Base-by-base conservation (phyloP, 2,113 vertebrate species). In the Gorilla gorilla region DNA sequence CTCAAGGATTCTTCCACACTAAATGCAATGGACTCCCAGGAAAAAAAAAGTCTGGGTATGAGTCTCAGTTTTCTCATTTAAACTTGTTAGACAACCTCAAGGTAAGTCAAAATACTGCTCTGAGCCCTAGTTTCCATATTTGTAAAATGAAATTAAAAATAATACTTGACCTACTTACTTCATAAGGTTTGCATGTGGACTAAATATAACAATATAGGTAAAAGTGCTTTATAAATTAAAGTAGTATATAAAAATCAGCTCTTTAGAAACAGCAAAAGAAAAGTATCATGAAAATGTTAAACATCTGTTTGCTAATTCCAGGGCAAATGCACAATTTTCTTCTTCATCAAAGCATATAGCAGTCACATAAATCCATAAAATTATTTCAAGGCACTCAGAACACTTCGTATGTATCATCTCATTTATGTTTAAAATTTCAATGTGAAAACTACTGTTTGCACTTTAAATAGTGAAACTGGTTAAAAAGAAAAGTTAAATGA, bases 81-180 rank as follows among this genome's bases (percentile, higher is more conserved):
- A 93, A 64, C 4, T 76, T 90, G 23, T n/a, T 73, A 12, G 20
- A 18, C 14, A 80, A 76, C 18, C 91, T 85, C 70, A 30, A 23
- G 3, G 64, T n/a, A 97, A 73, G 48, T 92, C 52, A 84, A 13
- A 94, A 76, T 73, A 85, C 48, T 72, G 11, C 20, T 70, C 40
- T 59, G 32, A 45, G 75, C 5, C 2, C n/a, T 48, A 40, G 32
- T 76, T 75, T 88, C 35, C 25, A 70, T 70, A 66, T 78, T 68
- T 81, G 9, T 57, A 95, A 94, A 90, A 70, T 92, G 61, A 92
- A 86, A 87, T 35, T 50, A 92, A 50, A n/a, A 91, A 55, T 73
- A 85, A 81, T 84, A 55, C 8, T 43, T 90, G 35, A 59, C 8
- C 8, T 55, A 52, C 35, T 40, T 64, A 92, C 3, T 81, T 84